A percentile compares a stretch with the other conserved stretches of the same genome.
phyloP scores from a whole-genome alignment of 2,888 invertebrate genomes.

The Diachrysia chrysitis region DNA sequence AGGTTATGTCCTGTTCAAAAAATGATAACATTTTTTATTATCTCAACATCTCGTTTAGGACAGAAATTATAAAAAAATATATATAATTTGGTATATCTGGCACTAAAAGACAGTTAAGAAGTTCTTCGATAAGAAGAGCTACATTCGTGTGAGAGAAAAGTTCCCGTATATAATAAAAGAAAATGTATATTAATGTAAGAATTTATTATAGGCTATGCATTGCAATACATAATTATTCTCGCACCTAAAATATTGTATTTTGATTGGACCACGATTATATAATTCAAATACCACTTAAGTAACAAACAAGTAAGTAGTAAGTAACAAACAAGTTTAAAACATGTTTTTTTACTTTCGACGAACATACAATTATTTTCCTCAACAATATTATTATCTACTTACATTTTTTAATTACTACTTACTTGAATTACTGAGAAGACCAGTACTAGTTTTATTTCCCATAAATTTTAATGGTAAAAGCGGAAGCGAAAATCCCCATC shows the following conservation, averaged over 20 bases:
- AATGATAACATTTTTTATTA: too few species aligned
- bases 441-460: conserved; percentile 38
- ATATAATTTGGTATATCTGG: too few species aligned
- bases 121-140: too few species aligned
- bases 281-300: conserved; percentile 15
- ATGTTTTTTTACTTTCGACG: conserved; percentile 19
- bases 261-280: background rate
- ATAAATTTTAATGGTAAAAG: conserved; percentile 49
- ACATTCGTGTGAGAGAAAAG: too few species aligned
- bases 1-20: too few species aligned
- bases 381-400: conserved; percentile 19
- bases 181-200: too few species aligned
- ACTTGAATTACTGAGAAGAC: conserved; percentile 20
- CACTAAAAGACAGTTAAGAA: too few species aligned
- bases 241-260: background rate
- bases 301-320: conserved; percentile 35
- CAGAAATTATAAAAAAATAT: too few species aligned
- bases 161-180: too few species aligned
- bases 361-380: conserved; percentile 37
- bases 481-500: conserved; percentile 60
- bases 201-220: too few species aligned
- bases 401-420: conserved; percentile 14
- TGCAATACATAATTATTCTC: too few species aligned
- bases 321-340: conserved; percentile 25
- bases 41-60: too few species aligned